Percentiles rank a stretch among this genome's conserved stretches.
Evolutionary conservation across 1,140 invertebrate genomes (phyloP).

Genomic region (fruit fly (Drosophila melanogaster)): Release_6_plus_ISO1_MT NT_033777.3:7044001-7044500

Average conservation of each 20-base stretch:
- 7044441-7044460: not conserved
- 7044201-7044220: slow-evolving; percentile 24
- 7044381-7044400: not conserved
- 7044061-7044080: slow-evolving; percentile 64
- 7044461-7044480: not conserved
- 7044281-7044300: slow-evolving; percentile 3
- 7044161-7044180: slow-evolving; percentile 1
- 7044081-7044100: slow-evolving; percentile 26
- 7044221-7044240: slow-evolving; percentile 30
- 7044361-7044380: not conserved
- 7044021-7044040: slow-evolving; percentile 7
- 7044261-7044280: slow-evolving; percentile 14
- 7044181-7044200: slow-evolving; percentile 53
- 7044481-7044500: not conserved
- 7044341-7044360: slow-evolving; percentile 4
- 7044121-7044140: slow-evolving; percentile 47
- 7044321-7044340: slow-evolving; percentile 29
- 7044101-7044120: slow-evolving; percentile 68
- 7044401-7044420: not conserved
- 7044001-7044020: slow-evolving; percentile 34
- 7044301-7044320: slow-evolving; percentile 16
- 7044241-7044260: slow-evolving; percentile 9
- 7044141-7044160: slow-evolving; percentile 27
- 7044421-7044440: not conserved
- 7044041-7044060: slow-evolving; percentile 33